Evolutionary conservation across 1,140 invertebrate genomes (phyloP), one percentile per base, ranked within the genome.

Genomic region (Drosophila navojoa): DNA sequence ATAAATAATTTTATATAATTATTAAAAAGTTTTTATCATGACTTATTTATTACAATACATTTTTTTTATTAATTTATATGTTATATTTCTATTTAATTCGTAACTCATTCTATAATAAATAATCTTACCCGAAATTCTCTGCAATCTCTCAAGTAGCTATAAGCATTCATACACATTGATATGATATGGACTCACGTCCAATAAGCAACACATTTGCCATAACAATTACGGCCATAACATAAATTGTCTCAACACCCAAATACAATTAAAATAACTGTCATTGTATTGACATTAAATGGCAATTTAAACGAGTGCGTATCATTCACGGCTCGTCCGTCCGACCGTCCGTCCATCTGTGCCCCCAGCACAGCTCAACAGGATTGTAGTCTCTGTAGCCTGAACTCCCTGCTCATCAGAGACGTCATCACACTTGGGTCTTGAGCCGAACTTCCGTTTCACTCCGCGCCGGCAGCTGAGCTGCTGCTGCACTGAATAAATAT

Each of bases 231-330:
- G 67, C 66, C 69, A 76, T 86, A 73, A 71, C 79, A 90, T 90
- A 90, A 86, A 90, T 87, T 86, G 64, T 47, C 54, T 68, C 79
- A 90, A 68, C 77, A 86, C 77, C 81, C 81, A 86, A 90, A 90
- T 67, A 86, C 87, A 90, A 90, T 90, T 90, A 90, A 90, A 90
- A 82, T 86, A 87, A 90, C 81, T 90, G 87, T 79, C 87, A 90
- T 90, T 90, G 87, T 82, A 90, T 90, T 90, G 86, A 81, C 87
- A 84, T 87, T 90, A 86, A 90, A 90, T 90, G 87, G 81, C 87
- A 90, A 90, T 90, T 90, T 90, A 80, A 80, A 69, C 81, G 79
- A 90, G 87, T 90, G 87, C 81, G 87, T 80, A 84, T 90, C 87
- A 73, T 90, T 86, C 81, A 74, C 77, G 79, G 78, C 52, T 63